Evolutionary conservation across 2,797 vertebrate species (phyloP), one percentile per base, ranked within the genome.

Genomic region (Ctenopoma multispine): DNA sequence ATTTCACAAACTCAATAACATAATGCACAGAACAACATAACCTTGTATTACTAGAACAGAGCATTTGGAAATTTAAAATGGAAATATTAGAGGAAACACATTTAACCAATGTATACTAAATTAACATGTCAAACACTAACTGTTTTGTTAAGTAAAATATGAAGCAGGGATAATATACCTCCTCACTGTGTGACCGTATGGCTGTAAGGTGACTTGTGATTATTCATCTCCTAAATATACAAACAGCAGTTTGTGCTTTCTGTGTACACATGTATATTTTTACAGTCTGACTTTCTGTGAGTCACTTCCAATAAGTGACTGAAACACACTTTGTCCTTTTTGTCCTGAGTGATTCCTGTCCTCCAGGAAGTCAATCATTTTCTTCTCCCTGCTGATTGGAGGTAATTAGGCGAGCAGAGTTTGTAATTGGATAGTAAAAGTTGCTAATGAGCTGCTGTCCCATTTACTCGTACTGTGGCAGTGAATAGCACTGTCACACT

Each of bases 371-470:
- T 91, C 90, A 91, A 85, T 90, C 87, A 90, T 82, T 87, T 85
- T 83, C 81, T 53, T 87, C 83, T 87, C 80, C 87, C 81, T 83
- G 82, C 86, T 93, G 89, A 92, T 92, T 91, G 89, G 88, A 91
- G 88, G 87, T 93, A 93, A 93, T 93, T 92, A 92, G 88, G 82
- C 72, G 74, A 85, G 84, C 68, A 85, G 79, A 72, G 85, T 90
- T 90, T 90, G 75, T 92, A 92, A 92, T 89, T 89, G 88, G 88
- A 90, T 92, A 91, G 91, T 93, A 93, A 92, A 92, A 85, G 73
- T 91, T 91, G 89, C 82, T 93, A 91, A 93, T 91, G 87, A 91
- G 85, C 75, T 71, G 81, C 85, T 79, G 85, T 89, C 89, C 87
- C 91, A 89, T 92, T 91, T 92, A 90, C 86, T 87, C 80, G 79